Percentiles rank a stretch among this genome's conserved stretches.
phyloP scores from a whole-genome alignment of 2,797 vertebrate genomes.

The Meda fulgida region DNA sequence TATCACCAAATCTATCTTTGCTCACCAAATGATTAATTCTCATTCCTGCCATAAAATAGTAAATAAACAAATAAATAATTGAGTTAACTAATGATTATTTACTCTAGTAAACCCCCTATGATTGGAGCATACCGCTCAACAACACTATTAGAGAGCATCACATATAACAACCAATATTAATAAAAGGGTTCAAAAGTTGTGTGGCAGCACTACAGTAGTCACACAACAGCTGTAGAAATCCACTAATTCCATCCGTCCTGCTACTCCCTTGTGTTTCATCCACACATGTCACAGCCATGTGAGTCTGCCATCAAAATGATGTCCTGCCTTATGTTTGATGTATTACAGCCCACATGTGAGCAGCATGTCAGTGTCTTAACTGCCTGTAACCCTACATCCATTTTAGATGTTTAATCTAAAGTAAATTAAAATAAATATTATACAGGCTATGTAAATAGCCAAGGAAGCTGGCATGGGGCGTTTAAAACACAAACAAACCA shows the following conservation, averaged over 20 bases:
- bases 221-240: conserved; percentile 13
- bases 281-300: conserved; percentile 16
- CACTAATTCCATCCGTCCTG: conserved; percentile 4
- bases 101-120: background rate
- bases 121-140: background rate
- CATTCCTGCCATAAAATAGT: too few relatives aligned
- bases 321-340: background rate
- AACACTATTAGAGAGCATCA: background rate
- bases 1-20: too few relatives aligned
- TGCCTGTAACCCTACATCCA: background rate
- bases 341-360: background rate
- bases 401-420: background rate
- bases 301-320: background rate
- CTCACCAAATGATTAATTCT: too few relatives aligned
- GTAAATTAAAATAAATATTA: too few relatives aligned
- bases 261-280: background rate
- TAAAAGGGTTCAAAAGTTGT: background rate
- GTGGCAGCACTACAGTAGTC: background rate
- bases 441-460: background rate
- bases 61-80: too few relatives aligned
- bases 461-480: background rate
- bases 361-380: background rate
- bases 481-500: background rate
- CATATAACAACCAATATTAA: background rate
- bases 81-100: too few relatives aligned